Percentiles rank a stretch among this genome's conserved stretches.
These are phyloP conservation scores for Zosterops borbonicus DNA, from an alignment of 2,113 vertebrate genomes.

Conservation along the genomic window DNA sequence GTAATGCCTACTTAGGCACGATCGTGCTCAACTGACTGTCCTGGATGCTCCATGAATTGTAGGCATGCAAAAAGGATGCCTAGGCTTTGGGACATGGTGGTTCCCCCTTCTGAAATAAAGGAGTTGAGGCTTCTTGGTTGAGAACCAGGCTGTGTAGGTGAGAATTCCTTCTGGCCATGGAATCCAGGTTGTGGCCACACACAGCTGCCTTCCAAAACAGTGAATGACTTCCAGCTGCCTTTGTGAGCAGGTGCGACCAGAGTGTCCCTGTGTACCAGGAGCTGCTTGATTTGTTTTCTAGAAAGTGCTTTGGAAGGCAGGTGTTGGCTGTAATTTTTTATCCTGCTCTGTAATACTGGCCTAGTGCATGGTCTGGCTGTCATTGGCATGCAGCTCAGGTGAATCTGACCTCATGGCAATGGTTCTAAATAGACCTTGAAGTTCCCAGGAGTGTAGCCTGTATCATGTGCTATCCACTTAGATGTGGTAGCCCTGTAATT, in stretches of 20 bases:
- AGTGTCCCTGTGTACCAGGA: background rate
- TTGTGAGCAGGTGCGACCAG: background rate
- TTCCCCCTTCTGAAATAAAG: background rate
- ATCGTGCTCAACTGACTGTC: constrained; percentile 15
- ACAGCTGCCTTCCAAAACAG: background rate
- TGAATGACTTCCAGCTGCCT: background rate
- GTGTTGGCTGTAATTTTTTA: background rate
- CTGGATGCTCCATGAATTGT: background rate
- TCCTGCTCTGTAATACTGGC: background rate
- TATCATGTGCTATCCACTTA: fast-evolving
- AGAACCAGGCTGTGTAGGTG: background rate
- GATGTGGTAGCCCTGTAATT: background rate
- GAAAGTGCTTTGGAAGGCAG: background rate
- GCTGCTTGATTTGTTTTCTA: background rate
- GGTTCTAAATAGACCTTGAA: background rate
- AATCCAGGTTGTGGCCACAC: background rate
- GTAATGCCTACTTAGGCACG: background rate
- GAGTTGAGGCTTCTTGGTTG: background rate
- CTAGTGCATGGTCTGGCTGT: background rate
- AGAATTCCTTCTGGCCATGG: background rate
- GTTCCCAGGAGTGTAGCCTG: background rate
- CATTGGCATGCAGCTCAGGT: background rate
- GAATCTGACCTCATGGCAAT: background rate
- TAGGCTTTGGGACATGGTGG: background rate
- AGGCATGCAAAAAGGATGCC: background rate